These are phyloP conservation scores for Sarcophilus harrisii DNA, from an alignment of 2,797 vertebrate genomes.

Conservation along the genomic window DNA sequence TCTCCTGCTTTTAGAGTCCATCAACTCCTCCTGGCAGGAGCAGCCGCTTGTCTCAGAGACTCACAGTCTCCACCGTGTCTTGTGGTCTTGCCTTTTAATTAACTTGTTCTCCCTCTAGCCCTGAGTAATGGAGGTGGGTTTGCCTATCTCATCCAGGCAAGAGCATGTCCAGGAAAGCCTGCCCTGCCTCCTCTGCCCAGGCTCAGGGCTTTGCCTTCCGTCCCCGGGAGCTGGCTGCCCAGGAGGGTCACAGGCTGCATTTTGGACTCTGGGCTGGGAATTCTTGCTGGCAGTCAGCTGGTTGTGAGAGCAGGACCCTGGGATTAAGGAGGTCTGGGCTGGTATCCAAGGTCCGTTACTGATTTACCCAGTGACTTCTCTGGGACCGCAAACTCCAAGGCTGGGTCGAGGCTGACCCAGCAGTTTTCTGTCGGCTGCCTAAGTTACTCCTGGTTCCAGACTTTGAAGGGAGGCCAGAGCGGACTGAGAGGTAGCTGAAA, in stretches of 20 bases:
- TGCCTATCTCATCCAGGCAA: not conserved
- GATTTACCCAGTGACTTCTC: conserved; percentile 1
- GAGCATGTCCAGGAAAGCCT: not conserved
- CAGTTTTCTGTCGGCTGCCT: not conserved
- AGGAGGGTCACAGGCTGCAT: not conserved
- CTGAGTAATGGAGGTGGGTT: not conserved
- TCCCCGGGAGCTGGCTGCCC: not conserved
- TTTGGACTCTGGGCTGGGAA: not conserved
- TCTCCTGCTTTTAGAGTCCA: not conserved
- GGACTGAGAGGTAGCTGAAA: not conserved
- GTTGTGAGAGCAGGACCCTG: not conserved
- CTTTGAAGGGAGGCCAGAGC: not conserved
- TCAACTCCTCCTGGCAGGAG: not conserved
- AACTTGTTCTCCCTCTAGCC: not conserved
- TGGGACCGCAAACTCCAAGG: not conserved
- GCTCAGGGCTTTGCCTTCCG: not conserved
- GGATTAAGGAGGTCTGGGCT: not conserved
- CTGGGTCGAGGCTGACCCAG: not conserved
- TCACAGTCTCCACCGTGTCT: not conserved
- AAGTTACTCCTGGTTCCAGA: not conserved
- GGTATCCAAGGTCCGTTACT: not conserved
- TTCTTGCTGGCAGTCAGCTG: not conserved
- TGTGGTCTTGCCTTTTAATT: conserved; percentile 8
- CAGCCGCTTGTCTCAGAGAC: not conserved
- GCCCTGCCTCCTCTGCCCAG: not conserved